phyloP scores from a whole-genome alignment of 1,140 invertebrate genomes.

The Lethocerus indicus region DNA sequence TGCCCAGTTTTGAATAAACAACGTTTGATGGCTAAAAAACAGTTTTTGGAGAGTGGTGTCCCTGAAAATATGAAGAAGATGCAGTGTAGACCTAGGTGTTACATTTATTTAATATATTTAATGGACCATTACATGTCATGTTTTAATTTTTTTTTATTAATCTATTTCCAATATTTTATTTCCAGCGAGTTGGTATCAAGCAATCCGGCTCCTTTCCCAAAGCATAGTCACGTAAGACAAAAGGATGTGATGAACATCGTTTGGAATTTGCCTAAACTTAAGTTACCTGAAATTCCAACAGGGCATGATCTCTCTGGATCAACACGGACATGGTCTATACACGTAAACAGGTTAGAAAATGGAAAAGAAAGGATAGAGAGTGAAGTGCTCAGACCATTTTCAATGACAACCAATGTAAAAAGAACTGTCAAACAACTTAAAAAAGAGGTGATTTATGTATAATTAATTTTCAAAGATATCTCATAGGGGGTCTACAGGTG shows the following conservation, averaged over 20 bases:
- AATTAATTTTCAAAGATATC: too few species aligned
- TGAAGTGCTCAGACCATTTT: too few species aligned
- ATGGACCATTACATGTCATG: neutral
- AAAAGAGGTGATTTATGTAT: too few species aligned
- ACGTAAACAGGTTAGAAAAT: too few species aligned
- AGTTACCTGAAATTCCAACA: too few species aligned
- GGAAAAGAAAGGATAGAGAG: too few species aligned
- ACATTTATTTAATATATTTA: neutral
- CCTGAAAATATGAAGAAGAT: neutral
- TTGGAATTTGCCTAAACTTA: too few species aligned
- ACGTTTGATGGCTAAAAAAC: neutral
- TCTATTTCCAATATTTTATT: neutral
- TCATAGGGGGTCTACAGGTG: too few species aligned
- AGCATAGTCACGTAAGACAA: neutral
- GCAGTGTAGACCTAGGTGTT: neutral
- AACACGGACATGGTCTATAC: too few species aligned
- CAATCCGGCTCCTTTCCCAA: neutral
- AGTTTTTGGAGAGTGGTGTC: neutral
- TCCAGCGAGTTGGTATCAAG: constrained; percentile 2
- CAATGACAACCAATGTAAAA: too few species aligned
- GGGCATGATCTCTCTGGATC: too few species aligned
- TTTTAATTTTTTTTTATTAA: neutral
- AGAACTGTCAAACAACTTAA: too few species aligned
- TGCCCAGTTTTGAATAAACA: neutral
- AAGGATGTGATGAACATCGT: constrained; percentile 3